Evolutionary conservation across 1,140 invertebrate species (phyloP), one percentile per base, ranked within the genome.

Genomic region (Trachelipus rathkii): DNA sequence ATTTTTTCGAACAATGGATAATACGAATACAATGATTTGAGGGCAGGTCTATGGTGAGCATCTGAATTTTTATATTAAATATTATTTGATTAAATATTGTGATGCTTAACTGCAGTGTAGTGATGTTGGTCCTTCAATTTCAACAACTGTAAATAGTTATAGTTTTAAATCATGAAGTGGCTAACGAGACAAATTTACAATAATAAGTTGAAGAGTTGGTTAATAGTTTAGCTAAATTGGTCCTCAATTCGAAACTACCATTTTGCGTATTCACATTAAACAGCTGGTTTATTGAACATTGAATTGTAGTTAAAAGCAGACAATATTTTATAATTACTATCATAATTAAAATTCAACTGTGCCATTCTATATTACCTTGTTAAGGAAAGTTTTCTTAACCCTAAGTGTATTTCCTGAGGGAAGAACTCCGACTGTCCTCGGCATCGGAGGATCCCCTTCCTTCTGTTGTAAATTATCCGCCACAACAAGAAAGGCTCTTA

Each of bases 401-500:
- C 95, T 86, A 71, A 98, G 87, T 0, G 97, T 97, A 85, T 96
- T 96, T 0, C 95, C 96, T 0, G 95, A 98, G 0, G 96, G 96
- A 53, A 98, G 86, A 0, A 95, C 94, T 0, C 94, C 95, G 71
- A 96, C 93, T 0, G 95, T 95, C 79, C 95, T 88, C 0, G 96
- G 96, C 96, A 99, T 98, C 0, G 96, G 95, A 10, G 96, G 97
- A 84, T 98, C 95, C 0, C 92, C 96, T 86, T 99, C 98, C 84
- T 98, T 98, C 85, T 99, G 97, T 84, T 99, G 97, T 21, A 99
- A 86, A 83, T 95, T 97, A 84, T 99, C 97, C 15, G 97, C 96
- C 10, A 99, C 97, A 0, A 99, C 97, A 2, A 99, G 87, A 84
- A 99, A 98, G 0, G 98, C 96, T 82, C 95, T 87, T 11, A 99